Evolutionary conservation across 2,797 vertebrate genomes (phyloP), one percentile per base, ranked within the genome.

Genomic region (Danio aesculapii): DNA sequence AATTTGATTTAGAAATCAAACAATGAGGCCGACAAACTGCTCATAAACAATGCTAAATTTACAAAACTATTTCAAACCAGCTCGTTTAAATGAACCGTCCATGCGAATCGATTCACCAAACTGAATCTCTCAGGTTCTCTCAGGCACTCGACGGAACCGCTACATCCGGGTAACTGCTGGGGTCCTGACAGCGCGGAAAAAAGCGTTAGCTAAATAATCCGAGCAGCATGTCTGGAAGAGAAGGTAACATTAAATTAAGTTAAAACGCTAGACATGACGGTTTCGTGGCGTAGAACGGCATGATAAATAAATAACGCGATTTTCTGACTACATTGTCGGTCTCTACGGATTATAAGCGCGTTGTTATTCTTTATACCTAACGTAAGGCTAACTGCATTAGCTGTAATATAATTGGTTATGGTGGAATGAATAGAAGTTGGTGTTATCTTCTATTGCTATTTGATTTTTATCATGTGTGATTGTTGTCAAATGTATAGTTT

Each of bases 161-260:
- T 89, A 44, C 7, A 87, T 92, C 92, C 90, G 90, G 90, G 14
- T 88, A 14, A 59, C 0, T 44, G 19, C 6, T 78, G 16, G 71
- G 89, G 91, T 90, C 92, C 84, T 91, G 0, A 71, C 82, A 75
- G 83, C 64, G 88, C 87, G 84, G 82, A 87, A 86, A 77, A 55
- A 13, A 19, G 9, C 49, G 0, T 4, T 66, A 6, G 47, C 66
- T 14, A 46, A n/a, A 8, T n/a, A 82, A 19, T 49, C 9, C 4
- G 3, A 55, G 0, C 46, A 89, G 63, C 19, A 95, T 95, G 94
- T 95, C 94, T 72, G 93, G 94, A 61, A 93, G 94, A 88, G 94
- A 95, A 81, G 94, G 94, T 95, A 80, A 89, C 30, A 14, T 44
- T 44, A 4, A 53, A 44, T 7, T 5, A 19, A 41, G 50, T 39